Percentiles rank a stretch among this genome's conserved stretches.
Conservation (phyloP, 2,113 vertebrate species). For the Pachycephala philippinensis region DNA sequence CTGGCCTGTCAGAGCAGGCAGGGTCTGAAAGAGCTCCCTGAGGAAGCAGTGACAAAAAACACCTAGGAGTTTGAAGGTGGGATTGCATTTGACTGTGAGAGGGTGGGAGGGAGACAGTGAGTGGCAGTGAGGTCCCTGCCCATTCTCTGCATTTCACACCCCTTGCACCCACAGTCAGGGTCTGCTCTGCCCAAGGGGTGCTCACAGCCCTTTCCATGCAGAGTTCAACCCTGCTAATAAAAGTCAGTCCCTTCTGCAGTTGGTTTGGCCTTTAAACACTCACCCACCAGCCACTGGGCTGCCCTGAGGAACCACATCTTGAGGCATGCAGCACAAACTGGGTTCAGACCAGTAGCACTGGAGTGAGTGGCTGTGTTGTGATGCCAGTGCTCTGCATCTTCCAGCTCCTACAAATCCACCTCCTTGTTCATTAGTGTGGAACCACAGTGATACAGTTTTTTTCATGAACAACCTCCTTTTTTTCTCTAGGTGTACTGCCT, state of each 20-base stretch:
- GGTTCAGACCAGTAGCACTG: not conserved
- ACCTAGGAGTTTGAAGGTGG: not conserved
- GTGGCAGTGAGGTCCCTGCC: not conserved
- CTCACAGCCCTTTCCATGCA: not conserved
- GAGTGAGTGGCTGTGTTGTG: not conserved
- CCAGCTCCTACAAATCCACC: not conserved
- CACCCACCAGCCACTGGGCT: not conserved
- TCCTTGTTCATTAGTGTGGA: not conserved
- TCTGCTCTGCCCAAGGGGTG: not conserved
- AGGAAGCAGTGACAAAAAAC: not conserved
- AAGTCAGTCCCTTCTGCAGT: not conserved
- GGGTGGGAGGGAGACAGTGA: not conserved
- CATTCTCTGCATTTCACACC: not conserved
- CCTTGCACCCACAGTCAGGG: fast-evolving
- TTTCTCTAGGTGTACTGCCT: not conserved
- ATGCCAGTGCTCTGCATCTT: not conserved
- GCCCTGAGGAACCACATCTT: not conserved
- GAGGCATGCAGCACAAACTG: not conserved
- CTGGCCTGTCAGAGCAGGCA: not conserved
- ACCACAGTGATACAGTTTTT: not conserved
- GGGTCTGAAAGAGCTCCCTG: not conserved
- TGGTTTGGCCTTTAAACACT: not conserved
- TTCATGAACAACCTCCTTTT: not conserved
- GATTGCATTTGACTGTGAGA: not conserved
- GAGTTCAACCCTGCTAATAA: not conserved